A percentile compares a stretch with the other conserved stretches of the same genome.
These are phyloP conservation scores for Noctuana brunneofusca DNA, from an alignment of 2,888 invertebrate species.

Conservation along the genomic window DNA sequence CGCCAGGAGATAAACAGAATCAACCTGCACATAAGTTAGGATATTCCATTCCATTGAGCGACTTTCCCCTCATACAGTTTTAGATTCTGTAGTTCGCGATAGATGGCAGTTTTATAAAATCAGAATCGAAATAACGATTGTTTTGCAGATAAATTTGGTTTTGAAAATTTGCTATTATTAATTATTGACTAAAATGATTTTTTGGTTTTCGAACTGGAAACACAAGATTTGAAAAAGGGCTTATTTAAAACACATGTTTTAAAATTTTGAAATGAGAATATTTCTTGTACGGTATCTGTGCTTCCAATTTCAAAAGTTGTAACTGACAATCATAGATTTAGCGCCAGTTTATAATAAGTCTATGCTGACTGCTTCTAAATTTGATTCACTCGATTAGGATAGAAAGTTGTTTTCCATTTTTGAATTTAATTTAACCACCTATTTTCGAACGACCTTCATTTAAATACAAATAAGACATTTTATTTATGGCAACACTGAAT, in stretches of 20 bases:
- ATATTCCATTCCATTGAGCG: slow-evolving; percentile 18
- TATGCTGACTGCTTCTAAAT: no score
- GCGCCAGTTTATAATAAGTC: no score
- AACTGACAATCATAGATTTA: no score
- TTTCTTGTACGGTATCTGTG: no score
- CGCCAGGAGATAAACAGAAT: no score
- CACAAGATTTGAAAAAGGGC: no score
- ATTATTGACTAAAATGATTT: no score
- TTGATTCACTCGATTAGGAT: background rate
- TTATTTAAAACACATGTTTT: no score
- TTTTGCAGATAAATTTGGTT: background rate
- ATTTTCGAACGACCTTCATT: slow-evolving; percentile 9
- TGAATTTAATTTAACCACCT: slow-evolving; percentile 39
- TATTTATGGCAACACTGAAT: slow-evolving; percentile 41
- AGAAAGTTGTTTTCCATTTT: background rate
- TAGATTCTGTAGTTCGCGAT: slow-evolving; percentile 12
- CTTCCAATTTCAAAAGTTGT: background rate
- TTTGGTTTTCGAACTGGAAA: no score
- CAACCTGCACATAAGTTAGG: no score
- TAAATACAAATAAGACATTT: slow-evolving; percentile 35
- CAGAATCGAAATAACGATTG: background rate
- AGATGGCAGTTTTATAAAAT: background rate
- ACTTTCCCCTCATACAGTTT: slow-evolving; percentile 12
- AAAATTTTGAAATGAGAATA: no score
- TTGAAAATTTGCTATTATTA: no score